phyloP scores from a whole-genome alignment of 2,113 vertebrate species.

The Eidolon helvum region DNA sequence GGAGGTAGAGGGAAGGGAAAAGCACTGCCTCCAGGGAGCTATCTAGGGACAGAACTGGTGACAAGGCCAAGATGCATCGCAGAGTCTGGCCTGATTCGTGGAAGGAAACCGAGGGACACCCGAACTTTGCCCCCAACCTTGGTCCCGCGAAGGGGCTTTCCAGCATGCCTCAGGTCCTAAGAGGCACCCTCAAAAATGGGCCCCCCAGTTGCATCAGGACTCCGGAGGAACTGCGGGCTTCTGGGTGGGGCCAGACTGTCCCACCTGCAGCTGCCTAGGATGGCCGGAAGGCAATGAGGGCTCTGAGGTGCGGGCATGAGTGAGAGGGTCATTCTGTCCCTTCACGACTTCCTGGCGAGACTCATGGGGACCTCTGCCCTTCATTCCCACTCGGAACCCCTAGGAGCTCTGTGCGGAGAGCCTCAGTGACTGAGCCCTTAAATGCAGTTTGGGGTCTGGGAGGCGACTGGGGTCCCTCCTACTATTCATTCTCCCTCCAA shows the following conservation, averaged over 20 bases:
- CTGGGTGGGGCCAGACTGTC: not conserved
- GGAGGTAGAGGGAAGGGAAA: not conserved
- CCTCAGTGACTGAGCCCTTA: not conserved
- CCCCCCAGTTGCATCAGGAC: no score
- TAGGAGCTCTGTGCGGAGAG: not conserved
- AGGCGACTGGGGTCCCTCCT: not conserved
- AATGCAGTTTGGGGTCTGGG: not conserved
- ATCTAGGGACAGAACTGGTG: not conserved
- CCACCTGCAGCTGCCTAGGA: not conserved
- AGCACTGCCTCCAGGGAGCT: not conserved
- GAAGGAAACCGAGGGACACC: not conserved
- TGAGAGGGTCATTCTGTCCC: not conserved
- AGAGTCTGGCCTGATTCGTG: not conserved
- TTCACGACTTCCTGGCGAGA: not conserved
- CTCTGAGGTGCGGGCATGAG: no score
- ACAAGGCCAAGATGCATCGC: not conserved
- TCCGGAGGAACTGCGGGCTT: not conserved
- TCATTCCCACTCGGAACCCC: not conserved
- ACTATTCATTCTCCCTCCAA: not conserved
- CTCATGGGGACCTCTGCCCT: not conserved
- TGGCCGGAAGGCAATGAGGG: fast-evolving
- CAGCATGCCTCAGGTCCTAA: not conserved
- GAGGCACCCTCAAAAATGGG: not conserved
- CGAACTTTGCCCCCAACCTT: not conserved
- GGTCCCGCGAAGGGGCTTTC: not conserved